Evolutionary conservation across 2,888 invertebrate genomes (phyloP), one percentile per base, ranked within the genome.

Genomic region (Acleris cristana): DNA sequence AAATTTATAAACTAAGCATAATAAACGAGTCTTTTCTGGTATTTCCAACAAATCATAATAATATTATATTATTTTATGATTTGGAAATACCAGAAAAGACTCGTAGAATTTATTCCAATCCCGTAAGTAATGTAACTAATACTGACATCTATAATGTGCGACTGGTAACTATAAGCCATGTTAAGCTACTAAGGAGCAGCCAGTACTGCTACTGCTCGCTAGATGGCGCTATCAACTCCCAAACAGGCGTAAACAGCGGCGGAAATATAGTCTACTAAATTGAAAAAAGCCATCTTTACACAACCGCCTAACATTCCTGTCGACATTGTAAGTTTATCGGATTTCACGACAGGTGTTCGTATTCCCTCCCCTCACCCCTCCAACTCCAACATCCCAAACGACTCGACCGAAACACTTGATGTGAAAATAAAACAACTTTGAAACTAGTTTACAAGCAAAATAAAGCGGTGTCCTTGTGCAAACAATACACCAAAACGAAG

Each of bases 291-390:
- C 19, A 12, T 44, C 10, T 18, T 49, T 19, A 8, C 23, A 16
- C 48, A 7, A 19, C 45, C 19, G 21, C 18, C 21, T 1, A 12
- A 54, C 40, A 5, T 26, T 26, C 16, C 16, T n/a, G 7, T 14
- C 21, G 18, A 7, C 34, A 19, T 71, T 68, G 62, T 26, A 54
- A 76, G 71, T 74, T 74, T 26, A 60, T 67, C 59, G 69, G 45
- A 6, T 78, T 72, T 57, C 26, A 66, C 70, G 77, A 77, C 83
- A 82, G 82, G 81, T 81, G 81, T 79, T 81, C 65, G 49, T 48
- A n/a, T n/a, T 48, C 48, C 48, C 48, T 48, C 48, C 48, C 45
- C 45, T 10, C 3, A 44, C 0, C 44, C 44, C 45, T n/a, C n/a
- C n/a, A n/a, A n/a, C 45, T n/a, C 14, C n/a, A 48, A 18, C 48